Base-by-base conservation (phyloP, 1,140 invertebrate genomes). In the Tetramorium simillimum region DNA sequence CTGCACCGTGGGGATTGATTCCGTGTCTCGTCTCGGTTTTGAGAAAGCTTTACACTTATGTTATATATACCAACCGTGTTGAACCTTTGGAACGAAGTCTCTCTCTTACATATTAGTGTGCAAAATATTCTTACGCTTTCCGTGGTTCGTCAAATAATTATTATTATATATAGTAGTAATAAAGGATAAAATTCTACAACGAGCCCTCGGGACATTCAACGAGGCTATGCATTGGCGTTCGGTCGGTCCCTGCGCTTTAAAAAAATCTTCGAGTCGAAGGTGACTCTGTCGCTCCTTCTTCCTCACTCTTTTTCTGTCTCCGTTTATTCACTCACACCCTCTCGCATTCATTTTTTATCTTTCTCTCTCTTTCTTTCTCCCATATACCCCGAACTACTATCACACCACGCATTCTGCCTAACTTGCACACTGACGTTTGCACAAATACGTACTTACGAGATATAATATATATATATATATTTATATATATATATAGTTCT, bases 371-470 rank as follows among this genome's bases (percentile, higher is more conserved):
- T 24, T 82, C 67, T 69, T 72, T 76, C 60, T 53, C 0, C 40
- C 51, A 77, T 37, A 60, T 60, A 69, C 6, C 18, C 63, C 76
- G 24, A 5, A 46, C 72, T 75, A 62, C 28, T 73, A 40, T 69
- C 85, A 49, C 82, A 73, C n/a, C 77, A 40, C 62, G 62, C 73
- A 56, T 69, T 87, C 77, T 69, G 60, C 70, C 76, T 84, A 85
- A 73, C 90, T 93, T 90, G 85, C 93, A 92, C 90, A 92, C 80
- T 60, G 40, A 73, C 92, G 87, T 80, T 94, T 93, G 93, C 93
- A 94, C 93, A 93, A 78, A 92, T 94, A 94, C 94, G 89, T 94
- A 95, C 94, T 95, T 95, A 95, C 92, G 92, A 33, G 33, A 33
- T 95, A 95, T 94, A 90, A 90, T 94, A 95, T 95, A 65, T 65